These are phyloP conservation scores for Psephotus haematonotus DNA, from an alignment of 2,113 vertebrate genomes.

Conservation along the genomic window DNA sequence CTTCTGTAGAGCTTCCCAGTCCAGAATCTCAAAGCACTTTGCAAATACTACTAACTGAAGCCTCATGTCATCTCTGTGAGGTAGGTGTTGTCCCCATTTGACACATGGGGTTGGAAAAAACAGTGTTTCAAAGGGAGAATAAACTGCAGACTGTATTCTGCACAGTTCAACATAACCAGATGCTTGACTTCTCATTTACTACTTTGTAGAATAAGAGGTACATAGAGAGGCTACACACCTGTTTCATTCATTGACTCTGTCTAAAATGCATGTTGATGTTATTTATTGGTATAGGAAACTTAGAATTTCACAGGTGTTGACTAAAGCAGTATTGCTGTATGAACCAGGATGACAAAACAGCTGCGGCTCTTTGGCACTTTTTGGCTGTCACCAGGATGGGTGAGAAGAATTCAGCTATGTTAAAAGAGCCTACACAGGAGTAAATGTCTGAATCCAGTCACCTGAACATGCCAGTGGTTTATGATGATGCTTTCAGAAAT, in stretches of 20 bases:
- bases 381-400: neutral
- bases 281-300: neutral
- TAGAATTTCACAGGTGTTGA: neutral
- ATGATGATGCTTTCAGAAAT: neutral
- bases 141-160: neutral
- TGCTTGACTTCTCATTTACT: neutral
- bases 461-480: neutral
- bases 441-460: neutral
- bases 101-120: neutral
- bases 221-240: neutral
- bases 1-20: conserved; percentile 5
- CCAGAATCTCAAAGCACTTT: conserved; percentile 26
- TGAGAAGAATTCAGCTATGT: neutral
- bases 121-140: neutral
- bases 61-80: neutral
- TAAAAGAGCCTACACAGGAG: neutral
- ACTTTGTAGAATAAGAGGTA: neutral
- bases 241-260: neutral
- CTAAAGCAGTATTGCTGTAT: neutral
- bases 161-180: neutral
- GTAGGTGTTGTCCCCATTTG: neutral
- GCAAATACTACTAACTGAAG: conserved; percentile 5
- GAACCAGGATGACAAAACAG: neutral
- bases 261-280: neutral
- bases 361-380: neutral